phyloP scores from a whole-genome alignment of 2,888 invertebrate genomes.

The Cerceris ruficornis region DNA sequence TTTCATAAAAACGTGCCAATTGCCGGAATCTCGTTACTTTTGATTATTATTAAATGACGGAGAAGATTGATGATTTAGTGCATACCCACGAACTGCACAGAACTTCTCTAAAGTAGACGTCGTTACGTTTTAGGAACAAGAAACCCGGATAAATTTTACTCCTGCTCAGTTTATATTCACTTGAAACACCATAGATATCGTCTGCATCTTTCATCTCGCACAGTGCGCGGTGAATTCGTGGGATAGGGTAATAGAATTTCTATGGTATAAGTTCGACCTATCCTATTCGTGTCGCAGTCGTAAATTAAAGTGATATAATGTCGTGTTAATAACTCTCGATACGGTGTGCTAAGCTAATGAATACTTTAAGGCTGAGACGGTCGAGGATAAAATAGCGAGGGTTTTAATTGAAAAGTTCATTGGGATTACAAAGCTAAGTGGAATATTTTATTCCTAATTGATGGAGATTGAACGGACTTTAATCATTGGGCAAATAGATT shows the following conservation, averaged over 20 bases:
- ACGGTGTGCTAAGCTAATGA: conserved; percentile 5
- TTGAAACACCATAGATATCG: conserved; percentile 32
- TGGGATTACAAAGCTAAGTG: too few species aligned
- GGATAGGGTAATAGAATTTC: conserved; percentile 8
- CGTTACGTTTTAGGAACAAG: conserved; percentile 15
- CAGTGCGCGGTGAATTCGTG: background rate
- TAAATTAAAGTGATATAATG: conserved; percentile 8
- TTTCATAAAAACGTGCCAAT: background rate
- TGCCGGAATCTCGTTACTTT: background rate
- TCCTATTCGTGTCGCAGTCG: background rate
- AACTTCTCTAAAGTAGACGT: background rate
- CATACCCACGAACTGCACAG: conserved; percentile 29
- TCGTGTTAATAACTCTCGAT: conserved; percentile 5
- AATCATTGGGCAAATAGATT: too few species aligned
- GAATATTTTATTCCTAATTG: too few species aligned
- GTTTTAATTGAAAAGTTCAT: too few species aligned
- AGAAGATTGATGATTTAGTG: conserved; percentile 4
- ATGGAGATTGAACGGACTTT: too few species aligned
- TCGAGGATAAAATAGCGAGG: too few species aligned
- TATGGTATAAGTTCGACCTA: background rate
- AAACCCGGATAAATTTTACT: conserved; percentile 31
- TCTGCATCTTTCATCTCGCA: conserved; percentile 48
- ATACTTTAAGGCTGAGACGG: too few species aligned
- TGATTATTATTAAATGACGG: background rate
- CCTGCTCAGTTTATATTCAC: conserved; percentile 29